Base-by-base conservation (phyloP, 1,140 invertebrate species). In the Drosophila baimaii region DNA sequence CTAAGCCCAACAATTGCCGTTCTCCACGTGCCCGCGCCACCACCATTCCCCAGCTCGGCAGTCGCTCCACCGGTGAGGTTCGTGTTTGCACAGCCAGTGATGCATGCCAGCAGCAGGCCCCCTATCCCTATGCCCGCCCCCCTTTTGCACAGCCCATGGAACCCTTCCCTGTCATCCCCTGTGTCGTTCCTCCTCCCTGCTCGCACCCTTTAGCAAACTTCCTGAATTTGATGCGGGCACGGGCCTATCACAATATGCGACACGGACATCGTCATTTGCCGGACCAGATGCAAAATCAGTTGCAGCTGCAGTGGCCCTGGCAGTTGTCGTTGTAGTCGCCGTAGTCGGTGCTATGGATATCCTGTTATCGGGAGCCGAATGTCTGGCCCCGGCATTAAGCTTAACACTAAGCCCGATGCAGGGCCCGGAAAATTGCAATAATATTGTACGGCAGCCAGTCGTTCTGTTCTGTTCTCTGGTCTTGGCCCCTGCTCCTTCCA, bases 391-490 rank as follows among this genome's bases (percentile, higher is more conserved):
- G 76, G 59, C 76, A 79, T 77, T 88, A 83, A 72, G 85, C 68
- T 77, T 69, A 71, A 57, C 72, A 59, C 64, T 77, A 74, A 81
- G 81, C 51, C 64, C 79, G 43, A 70, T 66, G 76, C 84, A 83
- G 76, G 51, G 5, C 25, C 83, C 77, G 84, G 83, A 86, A 86
- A 86, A 86, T 86, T 86, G 83, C 71, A 86, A 86, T 86, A 86
- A 86, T 74, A 89, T 88, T 89, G 84, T 83, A 55, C 72, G 70
- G 58, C 58, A 63, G 72, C 33, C 64, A 58, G 49, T 41, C 39
- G 57, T 63, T 65, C 39, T 33, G 37, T 44, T 66, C 13, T 8
- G 31, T 44, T 41, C n/a, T 6, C 33, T 29, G 29, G 62, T 44
- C 49, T 49, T 56, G n/a, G n/a, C n/a, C 72, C 37, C 73, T 63